Conservation (phyloP, 2,797 vertebrate species). For the Coregonus suidteri region DNA sequence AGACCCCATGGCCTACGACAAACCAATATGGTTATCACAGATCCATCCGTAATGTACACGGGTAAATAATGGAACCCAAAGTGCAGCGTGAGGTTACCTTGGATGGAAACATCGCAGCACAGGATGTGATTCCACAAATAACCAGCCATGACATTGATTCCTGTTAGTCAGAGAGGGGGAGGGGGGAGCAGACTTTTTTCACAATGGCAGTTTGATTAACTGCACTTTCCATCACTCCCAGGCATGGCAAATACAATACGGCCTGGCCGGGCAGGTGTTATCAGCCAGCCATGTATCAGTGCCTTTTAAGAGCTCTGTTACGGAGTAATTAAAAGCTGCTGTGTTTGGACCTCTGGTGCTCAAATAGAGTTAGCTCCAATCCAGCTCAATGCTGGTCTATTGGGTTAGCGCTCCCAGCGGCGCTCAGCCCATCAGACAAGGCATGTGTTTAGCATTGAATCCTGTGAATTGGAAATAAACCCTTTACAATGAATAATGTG, state of each 20-base stretch:
- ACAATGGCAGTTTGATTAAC: conserved; percentile 46
- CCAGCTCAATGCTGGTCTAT: neutral
- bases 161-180: conserved; percentile 57
- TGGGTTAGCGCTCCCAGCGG: conserved; percentile 4
- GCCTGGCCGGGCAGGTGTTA: conserved; percentile 33
- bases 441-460: neutral
- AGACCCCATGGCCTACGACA: conserved; percentile 15
- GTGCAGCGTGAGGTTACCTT: conserved; percentile 64
- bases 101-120: conserved; percentile 60
- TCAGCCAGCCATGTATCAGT: conserved; percentile 14
- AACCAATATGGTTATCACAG: conserved; percentile 22
- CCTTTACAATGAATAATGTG: conserved; percentile 27
- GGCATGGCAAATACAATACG: conserved; percentile 62
- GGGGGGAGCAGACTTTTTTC: conserved; percentile 56
- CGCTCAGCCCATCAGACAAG: neutral
- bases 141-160: conserved; percentile 73
- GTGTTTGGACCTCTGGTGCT: conserved; percentile 19
- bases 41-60: conserved; percentile 8
- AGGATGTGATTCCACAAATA: conserved; percentile 71
- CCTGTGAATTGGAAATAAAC: neutral
- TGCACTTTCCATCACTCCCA: conserved; percentile 70
- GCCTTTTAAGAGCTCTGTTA: conserved; percentile 47
- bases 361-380: conserved; percentile 23
- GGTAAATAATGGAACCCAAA: conserved; percentile 45
- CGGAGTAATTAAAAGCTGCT: conserved; percentile 44